Conservation (phyloP, 2,113 vertebrate species). For the Jacana jacana region DNA sequence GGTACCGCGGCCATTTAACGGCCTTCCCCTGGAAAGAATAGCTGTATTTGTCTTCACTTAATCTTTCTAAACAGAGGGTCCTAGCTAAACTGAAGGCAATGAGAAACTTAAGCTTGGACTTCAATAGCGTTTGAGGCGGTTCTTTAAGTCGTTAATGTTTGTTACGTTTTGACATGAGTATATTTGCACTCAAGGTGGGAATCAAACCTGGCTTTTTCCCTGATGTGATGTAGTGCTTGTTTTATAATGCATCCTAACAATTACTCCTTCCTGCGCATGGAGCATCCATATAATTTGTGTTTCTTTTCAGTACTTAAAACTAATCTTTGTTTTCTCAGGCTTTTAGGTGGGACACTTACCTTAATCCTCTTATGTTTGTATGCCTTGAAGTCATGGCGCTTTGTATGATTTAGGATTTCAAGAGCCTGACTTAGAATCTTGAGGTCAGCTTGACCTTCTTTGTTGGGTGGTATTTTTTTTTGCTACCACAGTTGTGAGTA, state of each 20-base stretch:
- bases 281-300: constrained; percentile 59
- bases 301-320: constrained; percentile 73
- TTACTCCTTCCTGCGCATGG: constrained; percentile 39
- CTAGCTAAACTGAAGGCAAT: neutral
- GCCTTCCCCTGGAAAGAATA: neutral
- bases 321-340: constrained; percentile 79
- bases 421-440: constrained; percentile 70
- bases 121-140: neutral
- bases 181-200: constrained; percentile 47
- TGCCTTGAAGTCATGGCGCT: constrained; percentile 74
- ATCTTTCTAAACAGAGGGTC: constrained; percentile 20
- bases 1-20: neutral
- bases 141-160: neutral
- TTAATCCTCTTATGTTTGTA: constrained; percentile 80
- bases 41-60: constrained; percentile 30
- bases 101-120: neutral
- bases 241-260: constrained; percentile 46
- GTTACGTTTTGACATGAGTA: constrained; percentile 39
- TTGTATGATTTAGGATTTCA: constrained; percentile 77
- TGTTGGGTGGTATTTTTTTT: constrained; percentile 2
- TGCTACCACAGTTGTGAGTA: constrained; percentile 7
- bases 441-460: constrained; percentile 76
- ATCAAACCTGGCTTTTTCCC: constrained; percentile 43
- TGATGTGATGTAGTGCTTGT: neutral
- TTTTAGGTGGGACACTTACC: constrained; percentile 77